A percentile compares a stretch with the other conserved stretches of the same genome.
phyloP scores from a whole-genome alignment of 2,888 invertebrate species.

The Temnothorax ravouxi region DNA sequence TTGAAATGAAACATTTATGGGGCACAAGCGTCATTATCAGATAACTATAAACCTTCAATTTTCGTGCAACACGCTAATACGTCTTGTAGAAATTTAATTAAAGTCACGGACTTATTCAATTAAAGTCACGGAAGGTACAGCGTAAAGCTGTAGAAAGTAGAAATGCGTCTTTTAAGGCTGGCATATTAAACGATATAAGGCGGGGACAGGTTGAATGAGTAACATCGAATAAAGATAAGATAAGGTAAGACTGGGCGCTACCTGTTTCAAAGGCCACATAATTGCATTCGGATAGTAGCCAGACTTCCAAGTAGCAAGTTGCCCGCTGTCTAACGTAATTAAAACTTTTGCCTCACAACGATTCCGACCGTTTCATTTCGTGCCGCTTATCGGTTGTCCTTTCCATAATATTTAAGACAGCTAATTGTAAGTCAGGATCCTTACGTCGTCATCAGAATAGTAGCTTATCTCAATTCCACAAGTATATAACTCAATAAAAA shows the following conservation, averaged over 20 bases:
- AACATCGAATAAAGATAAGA: constrained; percentile 52
- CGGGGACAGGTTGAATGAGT: constrained; percentile 49
- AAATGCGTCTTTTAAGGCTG: not conserved
- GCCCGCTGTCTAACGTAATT: constrained; percentile 77
- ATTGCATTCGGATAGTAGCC: constrained; percentile 80
- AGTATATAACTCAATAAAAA: not conserved
- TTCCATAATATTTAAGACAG: constrained; percentile 39
- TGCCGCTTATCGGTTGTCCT: constrained; percentile 53
- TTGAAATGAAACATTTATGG: not conserved
- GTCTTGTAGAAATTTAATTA: constrained; percentile 10
- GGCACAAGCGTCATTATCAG: not conserved
- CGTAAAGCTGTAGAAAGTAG: not conserved
- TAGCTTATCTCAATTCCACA: not conserved
- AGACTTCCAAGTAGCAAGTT: constrained; percentile 81
- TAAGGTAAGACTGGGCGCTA: constrained; percentile 28
- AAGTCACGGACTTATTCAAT: constrained; percentile 6
- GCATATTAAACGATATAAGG: not conserved
- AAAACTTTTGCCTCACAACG: constrained; percentile 69
- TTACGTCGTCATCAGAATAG: not conserved
- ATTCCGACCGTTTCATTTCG: constrained; percentile 62
- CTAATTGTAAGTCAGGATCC: constrained; percentile 37
- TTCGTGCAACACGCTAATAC: not conserved
- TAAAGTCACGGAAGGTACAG: not conserved
- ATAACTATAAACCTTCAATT: not conserved
- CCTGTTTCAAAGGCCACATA: constrained; percentile 77